Base-by-base conservation (phyloP, 2,113 vertebrate genomes). In the Elgaria multicarinata region DNA sequence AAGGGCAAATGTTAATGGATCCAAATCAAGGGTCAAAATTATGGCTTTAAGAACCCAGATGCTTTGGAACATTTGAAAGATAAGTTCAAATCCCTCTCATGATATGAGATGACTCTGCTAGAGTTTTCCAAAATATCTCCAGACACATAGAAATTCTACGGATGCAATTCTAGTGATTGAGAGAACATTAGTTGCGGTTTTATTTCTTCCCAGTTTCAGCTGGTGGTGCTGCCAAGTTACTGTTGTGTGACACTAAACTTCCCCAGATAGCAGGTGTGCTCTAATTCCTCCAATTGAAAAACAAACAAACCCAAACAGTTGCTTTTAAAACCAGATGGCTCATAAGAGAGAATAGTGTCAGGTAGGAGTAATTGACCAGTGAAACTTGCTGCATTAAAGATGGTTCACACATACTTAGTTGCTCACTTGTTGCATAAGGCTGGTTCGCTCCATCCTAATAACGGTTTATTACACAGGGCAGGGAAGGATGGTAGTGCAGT, bases 271-370 rank as follows among this genome's bases (percentile, higher is more conserved):
- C 0, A 4, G 85, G 69, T 71, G 77, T 50, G 87, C 77, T 88
- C 81, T 78, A 88, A 93, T 46, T 95, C 72, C 81, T 93, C 79
- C 86, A 85, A 82, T 79, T 67, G 1, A 82, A 81, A 50, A 90
- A 82, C 90, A 92, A 93, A 53, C 91, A 90, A 91, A 91, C 91
- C 78, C 71, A 74, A 91, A 86, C 86, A 94, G 93, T 55, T 91
- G 85, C 76, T 86, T 74, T 67, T 46, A 92, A 86, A 93, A 74
- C 3, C 76, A 94, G 92, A 94, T 94, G 93, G 92, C 93, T 96
- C 89, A 91, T 90, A 95, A 95, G 53, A 80, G 92, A 93, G 95
- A 96, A 91, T 7, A 93, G 81, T 94, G 92, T 95, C 93, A 95
- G 93, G 77, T 81, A 83, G 85, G 89, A 82, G 90, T 95, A 93